phyloP scores from a whole-genome alignment of 2,113 vertebrate genomes.

The Heptranchias perlo region DNA sequence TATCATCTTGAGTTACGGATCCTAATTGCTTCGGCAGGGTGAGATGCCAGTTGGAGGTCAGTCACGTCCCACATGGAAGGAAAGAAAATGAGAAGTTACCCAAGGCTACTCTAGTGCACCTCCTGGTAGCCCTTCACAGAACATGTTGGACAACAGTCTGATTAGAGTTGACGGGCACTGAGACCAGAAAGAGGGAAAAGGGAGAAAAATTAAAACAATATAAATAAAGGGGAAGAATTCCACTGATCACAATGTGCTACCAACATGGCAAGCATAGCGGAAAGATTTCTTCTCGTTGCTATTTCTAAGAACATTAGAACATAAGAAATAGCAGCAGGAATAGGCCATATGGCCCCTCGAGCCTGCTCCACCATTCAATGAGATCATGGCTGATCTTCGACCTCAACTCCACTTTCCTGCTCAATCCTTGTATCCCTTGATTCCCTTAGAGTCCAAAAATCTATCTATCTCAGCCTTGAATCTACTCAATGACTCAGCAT shows the following conservation, averaged over 20 bases:
- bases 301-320: background rate
- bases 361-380: too few relatives aligned
- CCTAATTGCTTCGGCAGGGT: background rate
- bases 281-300: background rate
- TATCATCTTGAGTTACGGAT: background rate
- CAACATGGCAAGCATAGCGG: background rate
- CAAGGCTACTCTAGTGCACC: background rate
- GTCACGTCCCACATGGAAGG: background rate
- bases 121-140: background rate
- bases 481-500: too few relatives aligned
- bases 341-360: too few relatives aligned
- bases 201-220: conserved; percentile 19
- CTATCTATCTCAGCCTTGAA: too few relatives aligned
- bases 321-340: too few relatives aligned
- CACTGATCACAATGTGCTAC: background rate
- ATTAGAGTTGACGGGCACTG: background rate
- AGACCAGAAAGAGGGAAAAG: background rate
- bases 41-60: background rate
- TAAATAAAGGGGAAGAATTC: background rate
- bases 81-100: conserved; percentile 19
- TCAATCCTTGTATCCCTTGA: too few relatives aligned
- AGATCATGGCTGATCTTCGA: too few relatives aligned
- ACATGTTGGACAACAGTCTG: background rate
- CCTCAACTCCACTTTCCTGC: too few relatives aligned
- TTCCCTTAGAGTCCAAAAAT: too few relatives aligned